Conservation (phyloP, 2,797 vertebrate genomes). For the Pangasius sanitwongsei region DNA sequence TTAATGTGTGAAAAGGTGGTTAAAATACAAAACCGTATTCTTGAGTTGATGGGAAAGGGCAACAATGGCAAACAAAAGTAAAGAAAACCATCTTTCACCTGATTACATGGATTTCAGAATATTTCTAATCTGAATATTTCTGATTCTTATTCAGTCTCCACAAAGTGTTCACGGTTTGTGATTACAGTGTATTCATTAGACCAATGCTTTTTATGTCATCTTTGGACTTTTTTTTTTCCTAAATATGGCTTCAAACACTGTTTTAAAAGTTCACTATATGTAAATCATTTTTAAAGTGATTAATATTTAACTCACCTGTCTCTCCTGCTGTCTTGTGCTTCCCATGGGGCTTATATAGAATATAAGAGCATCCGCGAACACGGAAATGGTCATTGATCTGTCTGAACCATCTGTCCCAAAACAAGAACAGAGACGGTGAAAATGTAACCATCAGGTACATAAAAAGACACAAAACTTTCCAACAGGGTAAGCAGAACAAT, state of each 20-base stretch:
- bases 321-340: constrained; percentile 99
- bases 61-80: background rate
- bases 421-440: background rate
- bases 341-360: constrained; percentile 97
- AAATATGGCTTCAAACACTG: background rate
- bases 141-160: background rate
- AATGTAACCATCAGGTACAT: background rate
- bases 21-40: background rate
- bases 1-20: constrained; percentile 8
- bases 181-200: background rate
- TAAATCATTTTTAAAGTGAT: background rate
- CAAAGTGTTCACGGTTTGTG: background rate
- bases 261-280: background rate
- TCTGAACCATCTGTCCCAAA: constrained; percentile 89
- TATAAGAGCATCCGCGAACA: constrained; percentile 94
- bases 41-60: too few relatives aligned
- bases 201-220: background rate
- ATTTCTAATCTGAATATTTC: background rate
- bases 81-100: background rate
- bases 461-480: background rate
- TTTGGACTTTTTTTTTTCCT: background rate
- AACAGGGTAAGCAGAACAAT: background rate
- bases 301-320: constrained; percentile 78
- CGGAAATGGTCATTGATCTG: constrained; percentile 97
- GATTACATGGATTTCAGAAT: background rate